Evolutionary conservation across 2,888 invertebrate species (phyloP), one percentile per base, ranked within the genome.

Genomic region (Nezara viridula): DNA sequence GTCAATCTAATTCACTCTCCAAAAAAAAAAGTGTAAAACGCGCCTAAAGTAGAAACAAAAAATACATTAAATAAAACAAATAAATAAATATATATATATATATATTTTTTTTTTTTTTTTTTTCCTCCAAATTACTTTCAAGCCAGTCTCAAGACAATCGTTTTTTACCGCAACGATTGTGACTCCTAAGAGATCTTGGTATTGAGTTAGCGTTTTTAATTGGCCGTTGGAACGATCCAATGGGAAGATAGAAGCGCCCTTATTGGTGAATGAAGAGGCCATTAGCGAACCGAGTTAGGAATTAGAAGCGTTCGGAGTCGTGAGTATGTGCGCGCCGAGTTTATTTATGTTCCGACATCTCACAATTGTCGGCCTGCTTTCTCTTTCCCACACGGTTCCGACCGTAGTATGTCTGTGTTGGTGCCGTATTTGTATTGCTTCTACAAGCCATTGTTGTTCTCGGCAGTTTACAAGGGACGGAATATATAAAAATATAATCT

Each of bases 231-330:
- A 73, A 14, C 66, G 66, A 73, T 73, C 81, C 44, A 44, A 81
- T 81, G 81, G 44, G 44, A 44, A 81, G 44, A 47, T 40, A 44
- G 81, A 19, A n/a, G 40, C 44, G 44, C 40, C 44, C 24, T 40
- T 81, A 47, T 81, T 44, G 81, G 44, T 40, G 44, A 40, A 81
- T 81, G 81, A 37, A 81, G 81, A n/a, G 81, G 44, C 81, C 81
- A 81, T 81, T 81, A 81, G 81, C 14, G 81, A 81, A 5, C 81
- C 24, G 5, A 44, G 81, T 44, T 44, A n/a, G 81, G 81, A 81
- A 81, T 81, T 81, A 81, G 81, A 81, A 44, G 81, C 24, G 19
- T 24, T 47, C 10, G 44, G 21, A 47, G 81, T 81, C 81, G 81
- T 81, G 81, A 81, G 81, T 81, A n/a, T 44, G 44, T 44, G 44